A percentile compares a stretch with the other conserved stretches of the same genome.
These are phyloP conservation scores for Perognathus longimembris DNA, from an alignment of 2,113 vertebrate species.

Conservation along the genomic window DNA sequence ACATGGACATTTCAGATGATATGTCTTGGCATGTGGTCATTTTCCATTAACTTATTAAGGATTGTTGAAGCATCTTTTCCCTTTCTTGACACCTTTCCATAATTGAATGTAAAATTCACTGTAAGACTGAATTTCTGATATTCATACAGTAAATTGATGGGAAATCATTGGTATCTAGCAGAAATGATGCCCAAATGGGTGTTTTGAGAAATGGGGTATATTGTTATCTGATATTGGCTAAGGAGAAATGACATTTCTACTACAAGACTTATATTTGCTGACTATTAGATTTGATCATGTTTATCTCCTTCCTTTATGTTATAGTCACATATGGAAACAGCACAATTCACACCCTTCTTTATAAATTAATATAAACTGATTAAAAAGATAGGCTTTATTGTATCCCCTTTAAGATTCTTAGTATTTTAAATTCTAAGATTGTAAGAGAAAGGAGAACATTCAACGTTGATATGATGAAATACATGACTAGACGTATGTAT, in stretches of 20 bases:
- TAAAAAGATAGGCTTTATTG: neutral
- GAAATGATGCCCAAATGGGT: neutral
- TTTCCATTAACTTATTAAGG: conserved; percentile 79
- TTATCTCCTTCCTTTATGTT: no score
- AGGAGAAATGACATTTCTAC: neutral
- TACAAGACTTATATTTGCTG: conserved; percentile 41
- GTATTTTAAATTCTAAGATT: conserved; percentile 41
- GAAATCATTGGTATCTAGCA: neutral
- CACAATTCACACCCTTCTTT: no score
- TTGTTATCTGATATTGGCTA: neutral
- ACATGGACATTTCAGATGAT: conserved; percentile 70
- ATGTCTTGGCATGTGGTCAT: conserved; percentile 76
- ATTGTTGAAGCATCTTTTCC: conserved; percentile 61
- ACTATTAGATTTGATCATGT: neutral
- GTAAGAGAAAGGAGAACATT: neutral
- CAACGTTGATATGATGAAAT: neutral
- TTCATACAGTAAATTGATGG: conserved; percentile 20
- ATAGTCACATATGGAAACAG: no score
- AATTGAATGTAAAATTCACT: conserved; percentile 70
- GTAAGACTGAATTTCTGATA: conserved; percentile 36
- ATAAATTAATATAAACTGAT: no score
- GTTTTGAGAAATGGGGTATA: neutral
- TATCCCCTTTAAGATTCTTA: neutral
- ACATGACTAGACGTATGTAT: neutral
- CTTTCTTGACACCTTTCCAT: conserved; percentile 55